Evolutionary conservation across 2,113 vertebrate genomes (phyloP).

Genomic region (Malurus melanocephalus): DNA sequence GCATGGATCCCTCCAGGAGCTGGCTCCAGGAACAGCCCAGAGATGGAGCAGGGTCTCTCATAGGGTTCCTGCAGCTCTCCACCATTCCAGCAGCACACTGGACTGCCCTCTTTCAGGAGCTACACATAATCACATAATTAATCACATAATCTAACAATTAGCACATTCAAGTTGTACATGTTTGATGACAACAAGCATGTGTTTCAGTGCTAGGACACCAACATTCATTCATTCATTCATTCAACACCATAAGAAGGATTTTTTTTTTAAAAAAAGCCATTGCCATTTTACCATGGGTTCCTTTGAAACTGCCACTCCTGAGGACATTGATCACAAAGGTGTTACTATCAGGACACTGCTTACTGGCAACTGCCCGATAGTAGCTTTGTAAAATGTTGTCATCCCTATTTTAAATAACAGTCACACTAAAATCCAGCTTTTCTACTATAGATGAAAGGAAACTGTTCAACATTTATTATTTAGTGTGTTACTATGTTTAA

Average conservation of each 20-base stretch:
- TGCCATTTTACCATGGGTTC: neutral
- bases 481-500: neutral
- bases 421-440: neutral
- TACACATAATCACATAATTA: too few relatives aligned
- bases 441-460: neutral
- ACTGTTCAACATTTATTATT: neutral
- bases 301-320: neutral
- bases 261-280: neutral
- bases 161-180: fast-evolving
- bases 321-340: neutral
- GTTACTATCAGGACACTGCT: neutral
- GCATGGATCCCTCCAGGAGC: fast-evolving
- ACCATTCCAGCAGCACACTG: neutral
- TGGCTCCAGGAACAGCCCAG: neutral
- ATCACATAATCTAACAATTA: fast-evolving
- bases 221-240: too few relatives aligned
- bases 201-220: neutral
- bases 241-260: neutral
- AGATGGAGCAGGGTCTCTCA: neutral
- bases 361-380: neutral
- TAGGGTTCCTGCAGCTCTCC: neutral
- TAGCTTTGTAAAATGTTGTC: neutral
- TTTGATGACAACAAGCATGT: fast-evolving
- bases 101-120: neutral
- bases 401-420: neutral